Evolutionary conservation across 2,888 invertebrate species (phyloP), one percentile per base, ranked within the genome.

Genomic region (Apotomis capreana): DNA sequence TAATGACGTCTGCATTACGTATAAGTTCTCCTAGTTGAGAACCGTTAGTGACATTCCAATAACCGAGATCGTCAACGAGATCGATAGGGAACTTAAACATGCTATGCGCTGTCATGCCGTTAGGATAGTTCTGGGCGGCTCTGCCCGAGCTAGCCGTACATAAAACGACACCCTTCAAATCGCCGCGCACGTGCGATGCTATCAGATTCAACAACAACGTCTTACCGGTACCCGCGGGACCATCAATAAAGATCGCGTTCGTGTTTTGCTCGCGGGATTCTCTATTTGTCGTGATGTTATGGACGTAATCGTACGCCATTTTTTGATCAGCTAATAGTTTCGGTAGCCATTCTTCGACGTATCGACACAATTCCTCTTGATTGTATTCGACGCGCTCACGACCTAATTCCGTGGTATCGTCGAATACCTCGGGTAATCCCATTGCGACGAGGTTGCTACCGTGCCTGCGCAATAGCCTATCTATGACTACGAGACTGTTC

Each of bases 1-100:
- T 70, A n/a, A 70, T 70, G 12, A 70, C 63, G 10, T 62, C n/a
- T 0, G 62, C 26, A 44, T 70, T 40, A 3, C 9, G 15, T 10
- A 70, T 70, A 58, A 70, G 64, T 58, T 70, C 52, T 10, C 58
- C 63, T 13, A 59, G 70, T 58, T 63, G 58, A 10, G 64, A 26
- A 40, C 40, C 40, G 40, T 40, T 40, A 6, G 40, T 40, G 40
- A 40, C 40, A 40, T 40, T 49, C 69, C 69, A 69, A n/a, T 60
- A 60, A 10, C 69, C 69, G 6, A 61, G 40, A 52, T 69, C 69
- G 62, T 69, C 69, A 8, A 69, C 63, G 3, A 52, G 26, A 12
- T 70, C 64, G 15, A 70, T 36, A 0, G 70, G 70, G 15, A 70
- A 58, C 55, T 51, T 70, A 26, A 70, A 70, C 70, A 70, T 70